Evolutionary conservation across 1,140 invertebrate genomes (phyloP).

Genomic region (Linepithema humile): DNA sequence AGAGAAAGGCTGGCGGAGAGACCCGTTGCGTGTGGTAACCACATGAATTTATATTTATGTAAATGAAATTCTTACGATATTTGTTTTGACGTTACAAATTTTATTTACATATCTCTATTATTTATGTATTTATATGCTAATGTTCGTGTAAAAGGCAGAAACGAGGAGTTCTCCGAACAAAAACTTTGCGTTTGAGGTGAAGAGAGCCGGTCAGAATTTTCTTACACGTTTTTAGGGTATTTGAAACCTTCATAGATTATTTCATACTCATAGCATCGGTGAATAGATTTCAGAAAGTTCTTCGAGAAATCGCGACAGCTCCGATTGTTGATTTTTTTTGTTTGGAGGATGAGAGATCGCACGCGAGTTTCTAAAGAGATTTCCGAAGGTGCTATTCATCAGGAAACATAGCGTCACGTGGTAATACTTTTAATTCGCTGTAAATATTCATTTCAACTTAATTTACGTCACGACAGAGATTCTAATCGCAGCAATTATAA

Average conservation of each 20-base stretch:
- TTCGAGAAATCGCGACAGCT: background rate
- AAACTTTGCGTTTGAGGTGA: background rate
- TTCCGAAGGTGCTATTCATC: conserved; percentile 9
- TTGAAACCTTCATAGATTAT: conserved; percentile 11
- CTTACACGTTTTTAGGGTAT: conserved; percentile 29
- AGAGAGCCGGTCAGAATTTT: conserved; percentile 2
- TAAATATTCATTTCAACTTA: background rate
- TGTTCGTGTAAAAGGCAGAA: background rate
- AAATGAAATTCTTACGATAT: background rate
- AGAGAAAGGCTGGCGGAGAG: conserved; percentile 4
- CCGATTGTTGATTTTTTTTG: background rate
- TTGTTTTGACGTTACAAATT: background rate
- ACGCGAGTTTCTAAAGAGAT: background rate
- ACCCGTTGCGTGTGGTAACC: background rate
- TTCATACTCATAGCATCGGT: conserved; percentile 30
- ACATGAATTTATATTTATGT: background rate
- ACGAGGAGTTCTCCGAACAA: background rate
- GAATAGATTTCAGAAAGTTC: conserved; percentile 19
- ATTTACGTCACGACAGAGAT: background rate
- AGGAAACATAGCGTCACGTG: conserved; percentile 46
- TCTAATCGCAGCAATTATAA: background rate
- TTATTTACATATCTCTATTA: background rate
- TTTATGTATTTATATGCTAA: background rate
- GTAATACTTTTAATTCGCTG: conserved; percentile 23
- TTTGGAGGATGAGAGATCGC: background rate